Conservation (phyloP, 2,888 invertebrate genomes). For the Aphelenchoides bicaudatus region DNA sequence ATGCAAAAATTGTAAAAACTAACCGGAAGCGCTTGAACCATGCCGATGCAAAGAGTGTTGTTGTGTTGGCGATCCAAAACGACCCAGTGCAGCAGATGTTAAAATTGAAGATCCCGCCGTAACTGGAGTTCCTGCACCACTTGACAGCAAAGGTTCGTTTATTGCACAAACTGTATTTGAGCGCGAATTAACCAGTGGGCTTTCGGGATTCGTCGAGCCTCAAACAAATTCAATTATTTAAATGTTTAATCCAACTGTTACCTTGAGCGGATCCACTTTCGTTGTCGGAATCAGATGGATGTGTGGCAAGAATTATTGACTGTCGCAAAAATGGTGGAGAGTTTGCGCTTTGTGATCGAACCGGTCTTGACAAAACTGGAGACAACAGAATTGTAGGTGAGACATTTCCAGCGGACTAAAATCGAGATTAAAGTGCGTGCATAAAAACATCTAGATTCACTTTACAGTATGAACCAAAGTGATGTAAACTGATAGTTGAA, state of each 20-base stretch:
- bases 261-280: background rate
- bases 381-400: slow-evolving; percentile 57
- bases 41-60: slow-evolving; percentile 20
- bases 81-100: background rate
- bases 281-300: slow-evolving; percentile 25
- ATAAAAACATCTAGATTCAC: too few relatives aligned
- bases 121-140: background rate
- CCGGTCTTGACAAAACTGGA: slow-evolving; percentile 55
- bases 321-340: slow-evolving; percentile 32
- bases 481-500: too few relatives aligned
- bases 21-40: slow-evolving; percentile 17
- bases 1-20: too few relatives aligned
- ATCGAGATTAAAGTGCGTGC: background rate
- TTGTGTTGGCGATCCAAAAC: background rate
- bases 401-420: slow-evolving; percentile 50
- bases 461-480: too few relatives aligned
- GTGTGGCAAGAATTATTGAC: slow-evolving; percentile 17
- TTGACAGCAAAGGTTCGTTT: background rate
- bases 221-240: too few relatives aligned
- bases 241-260: too few relatives aligned
- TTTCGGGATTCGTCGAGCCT: too few relatives aligned
- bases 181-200: background rate
- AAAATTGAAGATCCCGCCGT: background rate
- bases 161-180: background rate
- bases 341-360: slow-evolving; percentile 47